These are phyloP conservation scores for Phoeniculus purpureus DNA, from an alignment of 2,797 vertebrate species.

Conservation along the genomic window DNA sequence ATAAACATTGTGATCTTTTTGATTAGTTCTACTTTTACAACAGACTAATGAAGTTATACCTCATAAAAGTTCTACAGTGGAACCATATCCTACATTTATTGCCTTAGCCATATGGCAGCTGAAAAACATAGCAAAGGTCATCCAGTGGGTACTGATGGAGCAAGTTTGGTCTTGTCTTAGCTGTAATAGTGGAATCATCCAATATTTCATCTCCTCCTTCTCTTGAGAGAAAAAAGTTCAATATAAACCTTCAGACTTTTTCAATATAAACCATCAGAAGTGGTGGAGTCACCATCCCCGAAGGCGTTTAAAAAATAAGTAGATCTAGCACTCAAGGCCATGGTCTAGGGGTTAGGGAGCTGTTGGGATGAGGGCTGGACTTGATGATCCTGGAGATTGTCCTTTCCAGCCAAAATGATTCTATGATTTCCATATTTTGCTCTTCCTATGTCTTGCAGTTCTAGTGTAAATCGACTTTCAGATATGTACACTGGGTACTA, in stretches of 20 bases:
- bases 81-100: not conserved
- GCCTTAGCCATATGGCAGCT: not conserved
- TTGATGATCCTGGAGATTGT: no score
- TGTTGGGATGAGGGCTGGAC: no score
- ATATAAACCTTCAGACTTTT: not conserved
- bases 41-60: not conserved
- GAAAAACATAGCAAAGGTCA: constrained; percentile 1
- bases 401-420: no score
- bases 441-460: no score
- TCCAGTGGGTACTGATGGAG: not conserved
- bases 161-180: not conserved
- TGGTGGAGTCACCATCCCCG: no score
- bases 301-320: no score
- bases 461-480: no score
- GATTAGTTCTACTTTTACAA: not conserved
- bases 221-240: constrained; percentile 11
- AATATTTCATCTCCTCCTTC: not conserved
- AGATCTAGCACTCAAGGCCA: no score
- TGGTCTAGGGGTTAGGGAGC: no score
- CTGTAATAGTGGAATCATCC: not conserved
- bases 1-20: not conserved
- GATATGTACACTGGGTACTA: no score
- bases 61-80: not conserved
- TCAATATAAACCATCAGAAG: constrained; percentile 30
- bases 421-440: no score